phyloP scores from a whole-genome alignment of 2,113 vertebrate genomes.

The Falco punctatus region DNA sequence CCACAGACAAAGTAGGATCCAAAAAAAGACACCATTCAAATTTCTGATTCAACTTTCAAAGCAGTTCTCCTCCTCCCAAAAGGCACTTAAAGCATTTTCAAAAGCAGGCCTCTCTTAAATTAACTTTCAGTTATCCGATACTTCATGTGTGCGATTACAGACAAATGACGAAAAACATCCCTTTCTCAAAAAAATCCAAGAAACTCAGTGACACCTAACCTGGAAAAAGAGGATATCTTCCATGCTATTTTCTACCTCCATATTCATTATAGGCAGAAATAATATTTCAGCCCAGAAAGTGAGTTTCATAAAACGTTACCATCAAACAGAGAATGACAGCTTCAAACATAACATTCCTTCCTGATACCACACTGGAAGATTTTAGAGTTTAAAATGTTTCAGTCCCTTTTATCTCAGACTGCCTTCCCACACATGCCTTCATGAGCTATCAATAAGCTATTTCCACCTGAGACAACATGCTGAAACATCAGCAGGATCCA shows the following conservation, averaged over 20 bases:
- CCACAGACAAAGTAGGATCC: not conserved
- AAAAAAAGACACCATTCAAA: not conserved
- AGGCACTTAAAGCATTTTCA: not conserved
- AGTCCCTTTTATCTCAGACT: not conserved
- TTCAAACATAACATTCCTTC: not conserved
- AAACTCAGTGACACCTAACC: not conserved
- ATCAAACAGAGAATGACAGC: not conserved
- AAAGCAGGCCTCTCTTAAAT: not conserved
- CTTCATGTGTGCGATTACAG: not conserved
- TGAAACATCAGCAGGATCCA: not conserved
- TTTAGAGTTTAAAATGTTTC: not conserved
- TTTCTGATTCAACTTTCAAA: not conserved
- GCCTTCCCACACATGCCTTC: not conserved
- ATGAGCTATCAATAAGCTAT: not conserved
- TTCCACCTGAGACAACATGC: not conserved
- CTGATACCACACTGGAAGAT: not conserved
- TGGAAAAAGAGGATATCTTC: not conserved
- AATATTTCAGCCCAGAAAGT: not conserved
- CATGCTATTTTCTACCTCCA: not conserved
- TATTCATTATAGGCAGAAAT: not conserved
- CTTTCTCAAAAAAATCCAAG: not conserved
- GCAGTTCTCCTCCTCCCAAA: not conserved
- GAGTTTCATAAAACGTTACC: not conserved
- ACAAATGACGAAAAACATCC: not conserved
- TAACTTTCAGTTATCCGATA: not conserved